phyloP scores from a whole-genome alignment of 2,888 invertebrate genomes.

The Mayetiola destructor region DNA sequence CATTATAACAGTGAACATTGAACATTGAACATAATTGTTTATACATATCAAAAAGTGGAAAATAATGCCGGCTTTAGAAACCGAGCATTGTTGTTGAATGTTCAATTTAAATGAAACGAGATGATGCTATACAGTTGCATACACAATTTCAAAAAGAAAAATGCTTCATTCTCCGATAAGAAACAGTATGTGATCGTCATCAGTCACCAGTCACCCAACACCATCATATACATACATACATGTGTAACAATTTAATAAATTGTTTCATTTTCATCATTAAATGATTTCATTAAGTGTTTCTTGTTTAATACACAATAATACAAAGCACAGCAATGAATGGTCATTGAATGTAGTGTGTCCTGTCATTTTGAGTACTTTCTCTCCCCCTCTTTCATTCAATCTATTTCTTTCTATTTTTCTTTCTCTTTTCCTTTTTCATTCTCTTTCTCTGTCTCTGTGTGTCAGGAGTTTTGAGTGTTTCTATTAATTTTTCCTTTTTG shows the following conservation, averaged over 20 bases:
- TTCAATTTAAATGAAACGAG: too few relatives aligned
- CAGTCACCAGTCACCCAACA: too few relatives aligned
- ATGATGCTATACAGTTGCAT: too few relatives aligned
- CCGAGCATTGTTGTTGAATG: too few relatives aligned
- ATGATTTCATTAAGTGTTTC: constrained; percentile 11
- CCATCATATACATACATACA: neutral
- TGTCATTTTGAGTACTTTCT: constrained; percentile 5
- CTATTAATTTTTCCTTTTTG: neutral
- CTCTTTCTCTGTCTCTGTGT: neutral
- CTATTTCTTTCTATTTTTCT: neutral
- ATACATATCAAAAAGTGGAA: too few relatives aligned
- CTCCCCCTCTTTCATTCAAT: too few relatives aligned
- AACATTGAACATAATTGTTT: too few relatives aligned
- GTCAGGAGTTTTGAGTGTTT: neutral
- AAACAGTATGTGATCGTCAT: too few relatives aligned
- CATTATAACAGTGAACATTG: too few relatives aligned
- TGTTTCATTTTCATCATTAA: neutral
- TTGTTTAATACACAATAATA: neutral
- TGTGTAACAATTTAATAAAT: neutral
- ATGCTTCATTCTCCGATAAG: too few relatives aligned
- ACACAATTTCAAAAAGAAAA: too few relatives aligned
- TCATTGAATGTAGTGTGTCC: constrained; percentile 10
- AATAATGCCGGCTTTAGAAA: too few relatives aligned
- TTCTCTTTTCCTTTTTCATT: neutral
- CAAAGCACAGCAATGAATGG: constrained; percentile 3